A percentile compares a stretch with the other conserved stretches of the same genome.
Conservation (phyloP, 2,797 vertebrate genomes). For the Chelonia mydas region DNA sequence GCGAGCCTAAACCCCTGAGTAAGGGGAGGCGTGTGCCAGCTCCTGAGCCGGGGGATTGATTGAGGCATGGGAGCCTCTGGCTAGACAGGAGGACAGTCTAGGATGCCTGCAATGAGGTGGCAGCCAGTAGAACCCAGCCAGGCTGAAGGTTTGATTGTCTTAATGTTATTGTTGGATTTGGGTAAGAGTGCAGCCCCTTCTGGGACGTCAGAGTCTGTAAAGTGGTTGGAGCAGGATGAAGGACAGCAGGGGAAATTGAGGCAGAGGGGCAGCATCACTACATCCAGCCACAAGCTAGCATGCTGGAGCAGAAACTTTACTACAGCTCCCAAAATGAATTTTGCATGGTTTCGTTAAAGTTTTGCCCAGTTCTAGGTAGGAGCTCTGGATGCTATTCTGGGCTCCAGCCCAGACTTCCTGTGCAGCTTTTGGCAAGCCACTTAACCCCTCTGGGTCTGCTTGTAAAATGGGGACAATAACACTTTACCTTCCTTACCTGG, state of each 20-base stretch:
- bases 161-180: background rate
- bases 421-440: background rate
- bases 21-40: background rate
- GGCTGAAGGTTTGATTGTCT: background rate
- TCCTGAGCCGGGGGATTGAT: background rate
- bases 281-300: background rate
- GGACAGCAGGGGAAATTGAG: background rate
- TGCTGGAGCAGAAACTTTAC: background rate
- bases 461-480: background rate
- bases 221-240: background rate
- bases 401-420: background rate
- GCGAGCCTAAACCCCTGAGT: background rate
- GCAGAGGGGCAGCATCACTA: background rate
- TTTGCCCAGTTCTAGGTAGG: accelerated
- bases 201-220: background rate
- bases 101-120: background rate
- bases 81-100: background rate
- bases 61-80: background rate
- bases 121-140: background rate
- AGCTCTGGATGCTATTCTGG: background rate
- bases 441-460: no score
- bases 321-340: background rate
- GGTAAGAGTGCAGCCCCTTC: background rate
- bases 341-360: background rate
- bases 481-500: background rate